Conservation (phyloP, 2,888 invertebrate genomes). For the Trachelus troglodyta region DNA sequence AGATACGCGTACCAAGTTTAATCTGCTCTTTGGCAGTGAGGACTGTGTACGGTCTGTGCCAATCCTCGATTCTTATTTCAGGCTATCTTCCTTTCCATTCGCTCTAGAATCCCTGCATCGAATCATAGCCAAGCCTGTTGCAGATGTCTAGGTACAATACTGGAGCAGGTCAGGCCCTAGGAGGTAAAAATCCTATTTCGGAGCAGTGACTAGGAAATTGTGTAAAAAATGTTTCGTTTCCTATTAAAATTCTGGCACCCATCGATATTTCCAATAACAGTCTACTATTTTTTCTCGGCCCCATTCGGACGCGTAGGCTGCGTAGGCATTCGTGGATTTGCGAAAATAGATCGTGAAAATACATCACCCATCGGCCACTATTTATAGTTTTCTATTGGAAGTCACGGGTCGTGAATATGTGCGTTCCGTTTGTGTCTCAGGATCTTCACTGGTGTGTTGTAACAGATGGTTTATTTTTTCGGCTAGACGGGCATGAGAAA, state of each 20-base stretch:
- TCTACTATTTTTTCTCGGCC: conserved; percentile 11
- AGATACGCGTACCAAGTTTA: background rate
- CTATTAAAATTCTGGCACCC: background rate
- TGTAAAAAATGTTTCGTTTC: background rate
- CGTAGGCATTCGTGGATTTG: conserved; percentile 45
- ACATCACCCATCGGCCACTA: conserved; percentile 59
- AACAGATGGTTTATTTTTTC: conserved; percentile 46
- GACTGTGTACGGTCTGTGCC: background rate
- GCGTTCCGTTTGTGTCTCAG: conserved; percentile 43
- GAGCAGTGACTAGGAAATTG: background rate
- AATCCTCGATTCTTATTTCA: background rate
- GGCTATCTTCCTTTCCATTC: background rate
- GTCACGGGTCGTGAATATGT: conserved; percentile 50
- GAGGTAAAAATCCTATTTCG: background rate
- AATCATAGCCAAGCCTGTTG: background rate
- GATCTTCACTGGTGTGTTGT: conserved; percentile 47
- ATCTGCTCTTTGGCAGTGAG: background rate
- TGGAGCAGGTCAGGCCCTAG: background rate
- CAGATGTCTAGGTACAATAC: background rate
- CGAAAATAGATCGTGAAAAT: conserved; percentile 59
- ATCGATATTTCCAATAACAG: conserved; percentile 13
- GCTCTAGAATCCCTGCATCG: background rate
- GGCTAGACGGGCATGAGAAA: background rate
- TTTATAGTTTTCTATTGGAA: conserved; percentile 62
- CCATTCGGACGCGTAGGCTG: conserved; percentile 16